phyloP scores from a whole-genome alignment of 37 sponge, comb jelly and placozoan species.

The Agelas oroides region DNA sequence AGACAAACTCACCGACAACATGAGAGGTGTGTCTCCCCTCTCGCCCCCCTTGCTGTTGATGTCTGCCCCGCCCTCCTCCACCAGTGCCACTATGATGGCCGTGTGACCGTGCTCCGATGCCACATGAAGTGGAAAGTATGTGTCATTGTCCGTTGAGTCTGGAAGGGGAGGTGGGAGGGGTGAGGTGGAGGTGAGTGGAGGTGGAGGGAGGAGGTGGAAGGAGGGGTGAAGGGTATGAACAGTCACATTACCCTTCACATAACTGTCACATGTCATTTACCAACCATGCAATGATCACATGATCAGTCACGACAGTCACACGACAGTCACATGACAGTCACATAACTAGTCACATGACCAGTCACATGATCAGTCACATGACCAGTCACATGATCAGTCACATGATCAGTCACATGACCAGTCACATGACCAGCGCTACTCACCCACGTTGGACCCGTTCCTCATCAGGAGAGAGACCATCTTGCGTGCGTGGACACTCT shows the following conservation, averaged over 20 bases:
- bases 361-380: no score
- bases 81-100: slow-evolving; percentile 79
- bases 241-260: no score
- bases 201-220: no score
- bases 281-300: no score
- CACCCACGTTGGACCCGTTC: slow-evolving; percentile 67
- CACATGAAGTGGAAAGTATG: slow-evolving; percentile 72
- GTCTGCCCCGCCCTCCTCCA: slow-evolving; percentile 86
- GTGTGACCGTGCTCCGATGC: slow-evolving; percentile 76
- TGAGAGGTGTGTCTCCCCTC: slow-evolving; percentile 85
- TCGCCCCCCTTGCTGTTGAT: slow-evolving; percentile 77
- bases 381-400: no score
- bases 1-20: slow-evolving; percentile 60
- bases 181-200: no score
- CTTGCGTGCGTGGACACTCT: slow-evolving; percentile 65
- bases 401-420: no score
- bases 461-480: slow-evolving; percentile 85
- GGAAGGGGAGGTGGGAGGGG: background rate
- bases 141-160: slow-evolving; percentile 48
- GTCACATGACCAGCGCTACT: background rate
- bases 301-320: no score
- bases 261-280: no score
- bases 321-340: no score
- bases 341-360: no score
- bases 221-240: no score